These are phyloP conservation scores for Drosophila mojavensis DNA, from an alignment of 1,140 invertebrate genomes.

Conservation along the genomic window DNA sequence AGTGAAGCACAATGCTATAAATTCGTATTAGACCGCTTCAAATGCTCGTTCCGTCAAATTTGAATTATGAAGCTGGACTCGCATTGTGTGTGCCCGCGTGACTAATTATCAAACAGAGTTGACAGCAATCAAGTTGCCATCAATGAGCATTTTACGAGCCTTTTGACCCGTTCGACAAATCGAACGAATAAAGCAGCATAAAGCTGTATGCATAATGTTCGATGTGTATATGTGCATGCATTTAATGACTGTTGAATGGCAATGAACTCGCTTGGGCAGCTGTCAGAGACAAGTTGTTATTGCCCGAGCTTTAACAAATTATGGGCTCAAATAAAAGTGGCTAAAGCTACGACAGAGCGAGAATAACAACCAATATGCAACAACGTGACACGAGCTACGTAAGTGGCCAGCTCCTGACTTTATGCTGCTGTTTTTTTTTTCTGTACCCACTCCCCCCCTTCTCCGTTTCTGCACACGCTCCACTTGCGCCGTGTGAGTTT, in stretches of 20 bases:
- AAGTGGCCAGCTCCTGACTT: conserved; percentile 47
- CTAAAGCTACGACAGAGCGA: conserved; percentile 22
- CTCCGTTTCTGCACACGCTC: conserved; percentile 3
- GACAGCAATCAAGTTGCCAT: conserved; percentile 12
- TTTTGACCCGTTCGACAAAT: neutral
- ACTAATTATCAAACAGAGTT: conserved; percentile 66
- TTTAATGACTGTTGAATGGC: neutral
- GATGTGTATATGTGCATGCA: neutral
- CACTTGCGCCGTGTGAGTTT: conserved; percentile 24
- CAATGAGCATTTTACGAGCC: conserved; percentile 21
- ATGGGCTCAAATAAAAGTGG: conserved; percentile 67
- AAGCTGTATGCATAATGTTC: neutral
- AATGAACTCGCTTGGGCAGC: conserved; percentile 20
- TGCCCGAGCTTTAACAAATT: conserved; percentile 65
- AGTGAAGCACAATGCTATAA: conserved; percentile 45
- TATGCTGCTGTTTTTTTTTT: conserved; percentile 37
- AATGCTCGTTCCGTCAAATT: conserved; percentile 56
- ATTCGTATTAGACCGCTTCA: conserved; percentile 58
- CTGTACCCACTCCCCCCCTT: neutral
- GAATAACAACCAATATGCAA: conserved; percentile 30
- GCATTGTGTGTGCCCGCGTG: conserved; percentile 34
- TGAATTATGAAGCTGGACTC: conserved; percentile 65
- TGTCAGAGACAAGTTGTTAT: conserved; percentile 52
- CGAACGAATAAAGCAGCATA: neutral
- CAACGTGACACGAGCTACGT: conserved; percentile 52